Conservation (phyloP, 2,797 vertebrate genomes). For the Notolabrus celidotus region DNA sequence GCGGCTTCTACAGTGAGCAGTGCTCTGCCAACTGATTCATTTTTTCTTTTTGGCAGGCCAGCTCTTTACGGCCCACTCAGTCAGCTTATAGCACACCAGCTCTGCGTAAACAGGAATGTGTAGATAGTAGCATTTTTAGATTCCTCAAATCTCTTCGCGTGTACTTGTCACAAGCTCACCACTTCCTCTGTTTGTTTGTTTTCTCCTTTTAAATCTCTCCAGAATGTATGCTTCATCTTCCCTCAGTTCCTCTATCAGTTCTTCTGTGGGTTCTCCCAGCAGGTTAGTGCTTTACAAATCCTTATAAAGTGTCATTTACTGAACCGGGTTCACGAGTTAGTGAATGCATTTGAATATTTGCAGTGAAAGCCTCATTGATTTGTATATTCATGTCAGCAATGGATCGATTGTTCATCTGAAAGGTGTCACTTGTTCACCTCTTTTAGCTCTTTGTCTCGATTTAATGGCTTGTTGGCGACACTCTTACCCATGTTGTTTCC, state of each 20-base stretch:
- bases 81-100: slow-evolving; percentile 61
- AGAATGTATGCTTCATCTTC: slow-evolving; percentile 99
- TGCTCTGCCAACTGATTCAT: slow-evolving; percentile 70
- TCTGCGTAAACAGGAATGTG: slow-evolving; percentile 69
- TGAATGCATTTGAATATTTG: background rate
- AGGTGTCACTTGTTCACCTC: no score
- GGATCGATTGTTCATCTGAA: no score
- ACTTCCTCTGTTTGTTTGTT: slow-evolving; percentile 30
- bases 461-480: no score
- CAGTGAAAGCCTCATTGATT: background rate
- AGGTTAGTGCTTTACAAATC: slow-evolving; percentile 85
- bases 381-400: no score
- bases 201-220: slow-evolving; percentile 68
- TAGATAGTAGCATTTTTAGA: slow-evolving; percentile 69
- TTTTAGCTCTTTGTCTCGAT: no score
- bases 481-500: no score
- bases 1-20: slow-evolving; percentile 62
- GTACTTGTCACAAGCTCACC: slow-evolving; percentile 62
- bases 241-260: slow-evolving; percentile 99
- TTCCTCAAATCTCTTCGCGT: slow-evolving; percentile 49
- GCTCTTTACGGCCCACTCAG: slow-evolving; percentile 68
- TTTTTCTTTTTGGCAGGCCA: slow-evolving; percentile 67
- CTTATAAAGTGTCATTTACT: background rate
- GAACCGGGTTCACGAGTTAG: background rate
- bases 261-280: slow-evolving; percentile 99